Conservation (phyloP, 2,888 invertebrate species). For the Pyralis farinalis region DNA sequence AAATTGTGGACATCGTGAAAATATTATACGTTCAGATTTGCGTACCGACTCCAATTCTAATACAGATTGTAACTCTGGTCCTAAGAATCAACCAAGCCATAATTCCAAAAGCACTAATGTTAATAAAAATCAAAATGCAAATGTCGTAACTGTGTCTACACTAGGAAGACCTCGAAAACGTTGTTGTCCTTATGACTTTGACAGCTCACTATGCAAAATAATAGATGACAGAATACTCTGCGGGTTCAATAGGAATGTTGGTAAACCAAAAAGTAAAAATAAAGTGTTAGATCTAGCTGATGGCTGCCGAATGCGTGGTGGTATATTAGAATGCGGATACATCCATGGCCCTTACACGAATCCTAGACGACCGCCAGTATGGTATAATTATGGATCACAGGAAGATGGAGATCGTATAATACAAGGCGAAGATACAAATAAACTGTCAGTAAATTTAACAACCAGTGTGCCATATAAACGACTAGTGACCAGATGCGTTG, state of each 20-base stretch:
- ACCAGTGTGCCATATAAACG: not conserved
- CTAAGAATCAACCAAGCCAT: too few species aligned
- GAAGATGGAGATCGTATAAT: not conserved
- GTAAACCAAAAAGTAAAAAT: slow-evolving; percentile 27
- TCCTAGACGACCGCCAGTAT: slow-evolving; percentile 30
- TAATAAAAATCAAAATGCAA: too few species aligned
- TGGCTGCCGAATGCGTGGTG: slow-evolving; percentile 50
- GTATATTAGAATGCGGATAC: slow-evolving; percentile 63
- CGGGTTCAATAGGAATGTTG: slow-evolving; percentile 53
- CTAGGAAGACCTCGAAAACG: slow-evolving; percentile 23
- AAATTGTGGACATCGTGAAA: slow-evolving; percentile 20
- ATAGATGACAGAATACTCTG: slow-evolving; percentile 55
- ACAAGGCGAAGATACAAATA: not conserved
- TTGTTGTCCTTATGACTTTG: slow-evolving; percentile 62
- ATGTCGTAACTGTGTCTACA: not conserved
- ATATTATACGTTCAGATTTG: slow-evolving; percentile 31
- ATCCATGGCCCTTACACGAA: slow-evolving; percentile 39
- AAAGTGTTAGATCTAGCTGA: slow-evolving; percentile 26
- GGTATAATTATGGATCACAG: slow-evolving; percentile 10
- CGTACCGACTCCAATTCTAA: not conserved
- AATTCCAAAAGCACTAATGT: too few species aligned
- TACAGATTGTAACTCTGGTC: not conserved
- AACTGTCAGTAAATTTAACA: not conserved
- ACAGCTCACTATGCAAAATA: slow-evolving; percentile 42
- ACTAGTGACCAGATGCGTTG: slow-evolving; percentile 33